Conservation (phyloP, 1,140 invertebrate genomes). For the Drosophila nigrodunni region DNA sequence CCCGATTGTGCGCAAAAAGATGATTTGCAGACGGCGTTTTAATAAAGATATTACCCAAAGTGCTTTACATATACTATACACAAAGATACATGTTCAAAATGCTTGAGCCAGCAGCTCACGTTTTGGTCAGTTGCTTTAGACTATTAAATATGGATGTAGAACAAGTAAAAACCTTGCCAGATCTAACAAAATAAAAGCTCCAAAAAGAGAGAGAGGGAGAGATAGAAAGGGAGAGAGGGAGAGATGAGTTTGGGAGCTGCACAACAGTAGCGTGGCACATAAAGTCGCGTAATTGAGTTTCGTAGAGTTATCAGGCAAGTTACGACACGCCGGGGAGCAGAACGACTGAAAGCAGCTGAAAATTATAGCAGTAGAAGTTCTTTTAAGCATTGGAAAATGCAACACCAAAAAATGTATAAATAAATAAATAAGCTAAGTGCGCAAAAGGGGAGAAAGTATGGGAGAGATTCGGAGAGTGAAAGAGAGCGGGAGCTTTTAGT, state of each 20-base stretch:
- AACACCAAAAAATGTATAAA: constrained; percentile 53
- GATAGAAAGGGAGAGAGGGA: not conserved
- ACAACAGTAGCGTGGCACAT: constrained; percentile 23
- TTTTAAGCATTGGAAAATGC: constrained; percentile 47
- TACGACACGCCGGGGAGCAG: constrained; percentile 42
- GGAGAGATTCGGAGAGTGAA: not conserved
- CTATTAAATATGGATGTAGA: constrained; percentile 25
- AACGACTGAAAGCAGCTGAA: constrained; percentile 26
- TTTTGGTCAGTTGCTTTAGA: constrained; percentile 31
- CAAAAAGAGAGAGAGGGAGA: not conserved
- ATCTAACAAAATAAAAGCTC: too few species aligned
- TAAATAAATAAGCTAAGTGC: constrained; percentile 50
- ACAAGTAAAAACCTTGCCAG: not conserved
- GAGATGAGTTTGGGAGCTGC: too few species aligned
- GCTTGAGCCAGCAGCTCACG: not conserved
- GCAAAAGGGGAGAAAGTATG: too few species aligned
- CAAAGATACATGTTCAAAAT: not conserved
- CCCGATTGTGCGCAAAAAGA: constrained; percentile 9
- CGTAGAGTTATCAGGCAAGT: constrained; percentile 52
- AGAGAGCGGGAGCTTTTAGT: not conserved
- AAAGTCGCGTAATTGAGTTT: constrained; percentile 68
- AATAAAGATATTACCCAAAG: constrained; percentile 25
- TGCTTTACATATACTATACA: not conserved
- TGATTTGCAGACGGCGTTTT: constrained; percentile 14
- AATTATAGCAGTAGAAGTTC: constrained; percentile 43